Evolutionary conservation across 2,888 invertebrate genomes (phyloP), one percentile per base, ranked within the genome.

Genomic region (Lithophane socia): DNA sequence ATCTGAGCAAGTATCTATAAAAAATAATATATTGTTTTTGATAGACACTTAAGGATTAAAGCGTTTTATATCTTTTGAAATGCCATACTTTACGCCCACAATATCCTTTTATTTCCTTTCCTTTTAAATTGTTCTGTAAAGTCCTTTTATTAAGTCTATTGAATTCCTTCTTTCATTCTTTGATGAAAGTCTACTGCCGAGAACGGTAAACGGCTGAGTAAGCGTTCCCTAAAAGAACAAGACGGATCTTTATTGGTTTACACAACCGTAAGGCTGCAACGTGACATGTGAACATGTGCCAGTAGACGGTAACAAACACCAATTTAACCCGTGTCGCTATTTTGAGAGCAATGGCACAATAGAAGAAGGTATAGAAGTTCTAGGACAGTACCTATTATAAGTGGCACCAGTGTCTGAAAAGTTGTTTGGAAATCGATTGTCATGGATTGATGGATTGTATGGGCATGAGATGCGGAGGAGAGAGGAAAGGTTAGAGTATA

Each of bases 161-260:
- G 61, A 54, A 71, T 63, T 63, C 9, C 9, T 42, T 61, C 4
- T 69, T 73, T 61, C 67, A 70, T 63, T 64, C 5, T 69, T 65
- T 63, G 47, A 66, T 63, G 54, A 67, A 72, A 58, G n/a, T 70
- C 21, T 47, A 54, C 69, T 69, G 72, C 7, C 8, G 37, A 16
- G 69, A 47, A 54, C 58, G 54, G 66, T 71, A 79, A 67, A 42
- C 64, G 61, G 47, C 24, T 63, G 60, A 71, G 12, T 37, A 67
- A 56, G 65, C 49, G 44, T 63, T n/a, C 29, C 13, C 16, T 70
- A 56, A 74, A 79, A 67, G 58, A 75, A 49, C 37, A 80, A 37
- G 73, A 49, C 7, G 13, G 12, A 66, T 65, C 70, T 76, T 80
- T 83, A 83, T 76, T 83, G 70, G 73, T 64, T 83, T 70, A 82